Percentiles rank a stretch among this genome's conserved stretches.
Evolutionary conservation across 2,888 invertebrate species (phyloP).

Genomic region (Gryllus longicercus): DNA sequence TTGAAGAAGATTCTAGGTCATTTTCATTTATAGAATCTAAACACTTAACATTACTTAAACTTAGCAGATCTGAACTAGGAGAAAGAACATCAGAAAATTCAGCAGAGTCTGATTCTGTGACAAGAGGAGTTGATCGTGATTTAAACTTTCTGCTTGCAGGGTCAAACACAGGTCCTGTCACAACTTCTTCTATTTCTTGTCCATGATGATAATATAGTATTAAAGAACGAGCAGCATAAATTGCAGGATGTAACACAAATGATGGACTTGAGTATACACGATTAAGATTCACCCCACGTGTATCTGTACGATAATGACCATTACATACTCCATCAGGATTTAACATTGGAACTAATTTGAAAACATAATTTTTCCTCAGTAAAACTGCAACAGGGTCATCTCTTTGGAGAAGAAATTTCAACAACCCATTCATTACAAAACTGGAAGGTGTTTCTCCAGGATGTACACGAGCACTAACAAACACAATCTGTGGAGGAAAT

Average conservation of each 20-base stretch:
- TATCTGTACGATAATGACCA: conserved; percentile 84
- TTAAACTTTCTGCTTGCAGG: conserved; percentile 17
- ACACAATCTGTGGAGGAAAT: conserved; percentile 61
- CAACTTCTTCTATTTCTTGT: conserved; percentile 38
- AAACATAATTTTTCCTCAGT: conserved; percentile 73
- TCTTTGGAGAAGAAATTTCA: conserved; percentile 70
- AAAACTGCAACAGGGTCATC: conserved; percentile 71
- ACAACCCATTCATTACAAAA: conserved; percentile 84
- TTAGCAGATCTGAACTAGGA: background rate
- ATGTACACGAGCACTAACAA: conserved; percentile 85
- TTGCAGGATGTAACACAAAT: conserved; percentile 70
- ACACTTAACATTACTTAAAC: background rate
- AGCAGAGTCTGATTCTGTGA: background rate
- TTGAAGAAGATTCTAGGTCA: background rate
- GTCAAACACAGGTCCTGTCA: background rate
- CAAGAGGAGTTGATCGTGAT: background rate
- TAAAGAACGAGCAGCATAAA: conserved; percentile 77
- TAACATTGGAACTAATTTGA: conserved; percentile 85
- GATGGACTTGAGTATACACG: conserved; percentile 80
- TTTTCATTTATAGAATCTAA: too few relatives aligned
- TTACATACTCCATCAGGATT: conserved; percentile 87
- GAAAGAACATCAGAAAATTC: background rate
- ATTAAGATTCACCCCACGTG: conserved; percentile 82
- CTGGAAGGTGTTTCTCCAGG: conserved; percentile 90
- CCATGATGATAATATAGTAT: conserved; percentile 63